These are phyloP conservation scores for Masticophis lateralis DNA, from an alignment of 2,797 vertebrate genomes.

Conservation along the genomic window DNA sequence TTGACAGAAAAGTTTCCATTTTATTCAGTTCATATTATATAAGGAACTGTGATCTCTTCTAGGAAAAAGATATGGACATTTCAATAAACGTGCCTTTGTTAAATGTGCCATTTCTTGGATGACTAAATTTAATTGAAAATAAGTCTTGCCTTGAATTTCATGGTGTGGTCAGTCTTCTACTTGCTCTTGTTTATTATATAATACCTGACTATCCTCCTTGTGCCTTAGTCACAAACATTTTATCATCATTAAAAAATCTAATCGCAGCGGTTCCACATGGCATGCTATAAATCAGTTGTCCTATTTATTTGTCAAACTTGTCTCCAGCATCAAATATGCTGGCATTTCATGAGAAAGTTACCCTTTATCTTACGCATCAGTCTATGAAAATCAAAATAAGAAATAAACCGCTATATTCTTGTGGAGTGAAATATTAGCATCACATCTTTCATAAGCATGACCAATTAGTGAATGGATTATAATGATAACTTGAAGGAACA, in stretches of 20 bases:
- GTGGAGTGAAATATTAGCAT: constrained; percentile 51
- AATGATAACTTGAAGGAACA: constrained; percentile 48
- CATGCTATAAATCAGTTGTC: constrained; percentile 38
- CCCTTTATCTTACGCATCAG: constrained; percentile 33
- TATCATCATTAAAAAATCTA: constrained; percentile 32
- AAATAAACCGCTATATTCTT: constrained; percentile 42
- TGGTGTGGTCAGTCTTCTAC: not conserved
- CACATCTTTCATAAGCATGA: constrained; percentile 22
- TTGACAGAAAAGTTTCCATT: not conserved
- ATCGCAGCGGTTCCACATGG: constrained; percentile 26
- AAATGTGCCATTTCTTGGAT: constrained; percentile 1
- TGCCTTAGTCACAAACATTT: constrained; percentile 32
- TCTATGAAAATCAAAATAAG: constrained; percentile 46
- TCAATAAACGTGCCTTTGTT: constrained; percentile 35
- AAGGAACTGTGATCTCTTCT: constrained; percentile 33
- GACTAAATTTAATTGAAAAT: constrained; percentile 37
- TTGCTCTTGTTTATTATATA: constrained; percentile 30
- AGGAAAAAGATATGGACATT: constrained; percentile 15
- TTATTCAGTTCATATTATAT: constrained; percentile 3
- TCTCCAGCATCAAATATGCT: constrained; percentile 31
- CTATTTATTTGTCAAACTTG: constrained; percentile 38
- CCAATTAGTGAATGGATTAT: constrained; percentile 37
- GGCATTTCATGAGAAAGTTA: constrained; percentile 44
- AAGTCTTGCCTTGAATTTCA: constrained; percentile 37
- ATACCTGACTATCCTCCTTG: constrained; percentile 19